Evolutionary conservation across 53 echinoderm and acorn worm species (phyloP), one percentile per base, ranked within the genome.

Genomic region (Paelopatides confundens): DNA sequence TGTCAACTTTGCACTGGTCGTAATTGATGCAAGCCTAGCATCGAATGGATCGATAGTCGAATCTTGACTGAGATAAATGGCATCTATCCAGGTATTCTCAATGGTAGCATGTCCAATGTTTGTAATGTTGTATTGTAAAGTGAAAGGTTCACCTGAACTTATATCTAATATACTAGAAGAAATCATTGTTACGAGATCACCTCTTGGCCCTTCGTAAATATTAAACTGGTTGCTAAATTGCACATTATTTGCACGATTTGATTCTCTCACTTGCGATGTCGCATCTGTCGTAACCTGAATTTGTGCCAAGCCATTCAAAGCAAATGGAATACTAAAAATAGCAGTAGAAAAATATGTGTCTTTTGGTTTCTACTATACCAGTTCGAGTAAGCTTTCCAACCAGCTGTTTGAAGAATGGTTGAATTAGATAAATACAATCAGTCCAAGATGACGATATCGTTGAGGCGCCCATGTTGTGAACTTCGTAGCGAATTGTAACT

Each of bases 391-490:
- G n/a, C 37, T 65, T 83, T 17, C n/a, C 38, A 24, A 83, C 39
- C n/a, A 34, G 63, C 21, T 23, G 2, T 21, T 62, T 31, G 9
- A 83, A 24, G 63, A 40, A 62, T 24, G 64, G 64, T 64, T 83
- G 84, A 43, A 83, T 27, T 10, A 83, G 38, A n/a, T 63, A 65
- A 27, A 83, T 36, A 31, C 63, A 83, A 26, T 83, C 84, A 63
- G 65, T 63, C 84, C 84, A 83, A 26, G 84, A 82, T 62, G 82
- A 62, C n/a, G 62, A 29, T n/a, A 35, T 21, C 17, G 82, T 82
- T 62, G 82, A 34, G 4, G 64, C 51, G 18, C 82, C 82, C 18
- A 63, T 31, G 64, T 82, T 82, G 34, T 40, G 23, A 26, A 65
- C 84, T 27, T 64, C 65, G 43, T 64, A 83, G 17, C 27, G 47